These are phyloP conservation scores for Aeoliscus strigatus DNA, from an alignment of 2,797 vertebrate genomes.

Conservation along the genomic window DNA sequence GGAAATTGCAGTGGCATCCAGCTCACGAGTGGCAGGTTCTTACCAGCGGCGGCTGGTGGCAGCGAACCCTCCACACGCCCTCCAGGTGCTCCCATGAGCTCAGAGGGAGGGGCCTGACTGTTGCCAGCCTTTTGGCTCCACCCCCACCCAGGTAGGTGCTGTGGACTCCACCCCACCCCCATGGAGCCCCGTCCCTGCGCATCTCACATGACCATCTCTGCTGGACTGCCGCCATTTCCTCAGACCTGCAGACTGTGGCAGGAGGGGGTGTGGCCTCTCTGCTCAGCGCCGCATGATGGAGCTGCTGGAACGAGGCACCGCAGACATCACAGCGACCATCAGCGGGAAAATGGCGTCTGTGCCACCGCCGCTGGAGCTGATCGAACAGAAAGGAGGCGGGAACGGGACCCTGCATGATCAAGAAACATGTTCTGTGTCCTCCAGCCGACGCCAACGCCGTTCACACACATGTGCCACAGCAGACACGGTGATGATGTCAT, in stretches of 20 bases:
- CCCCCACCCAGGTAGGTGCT: slow-evolving; percentile 48
- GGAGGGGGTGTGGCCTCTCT: slow-evolving; percentile 50
- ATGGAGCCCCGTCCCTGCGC: slow-evolving; percentile 48
- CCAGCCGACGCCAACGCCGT: too few relatives aligned
- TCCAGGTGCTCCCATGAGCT: slow-evolving; percentile 85
- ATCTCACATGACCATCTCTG: slow-evolving; percentile 37
- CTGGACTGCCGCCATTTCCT: too few relatives aligned
- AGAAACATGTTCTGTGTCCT: too few relatives aligned
- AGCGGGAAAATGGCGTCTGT: slow-evolving; percentile 61
- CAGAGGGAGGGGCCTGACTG: slow-evolving; percentile 83
- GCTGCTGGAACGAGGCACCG: slow-evolving; percentile 78
- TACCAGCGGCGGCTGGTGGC: too few relatives aligned
- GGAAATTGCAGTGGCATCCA: too few relatives aligned
- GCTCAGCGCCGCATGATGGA: slow-evolving; percentile 79
- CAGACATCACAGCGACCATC: slow-evolving; percentile 78
- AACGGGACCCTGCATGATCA: slow-evolving; percentile 75
- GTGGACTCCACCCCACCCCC: slow-evolving; percentile 70
- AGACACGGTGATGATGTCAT: too few relatives aligned
- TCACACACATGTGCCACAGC: neutral
- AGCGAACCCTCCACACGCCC: slow-evolving; percentile 87
- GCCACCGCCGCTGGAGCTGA: slow-evolving; percentile 80
- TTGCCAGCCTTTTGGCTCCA: slow-evolving; percentile 81
- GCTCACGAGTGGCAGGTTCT: too few relatives aligned
- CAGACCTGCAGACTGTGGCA: slow-evolving; percentile 19
- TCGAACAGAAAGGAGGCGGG: slow-evolving; percentile 85